Conservation (phyloP, 2,797 vertebrate genomes). For the Gallinago stenura region DNA sequence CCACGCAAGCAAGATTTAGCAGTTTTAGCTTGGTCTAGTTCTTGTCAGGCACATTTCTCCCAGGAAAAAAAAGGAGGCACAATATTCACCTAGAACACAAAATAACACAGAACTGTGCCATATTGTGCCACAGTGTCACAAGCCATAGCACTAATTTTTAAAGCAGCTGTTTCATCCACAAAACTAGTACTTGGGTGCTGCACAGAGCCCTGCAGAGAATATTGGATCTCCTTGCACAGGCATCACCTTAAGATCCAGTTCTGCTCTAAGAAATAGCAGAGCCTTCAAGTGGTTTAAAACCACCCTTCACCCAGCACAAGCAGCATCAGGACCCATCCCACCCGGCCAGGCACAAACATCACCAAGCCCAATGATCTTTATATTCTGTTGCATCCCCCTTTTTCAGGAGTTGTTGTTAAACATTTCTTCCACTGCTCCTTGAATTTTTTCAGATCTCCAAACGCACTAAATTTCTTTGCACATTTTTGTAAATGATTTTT, state of each 20-base stretch:
- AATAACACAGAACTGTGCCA: neutral
- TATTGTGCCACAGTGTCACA: neutral
- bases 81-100: neutral
- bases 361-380: neutral
- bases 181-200: rapidly evolving
- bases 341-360: rapidly evolving
- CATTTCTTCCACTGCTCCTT: neutral
- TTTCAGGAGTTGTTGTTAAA: neutral
- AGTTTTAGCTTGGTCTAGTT: neutral
- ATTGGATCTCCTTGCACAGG: neutral
- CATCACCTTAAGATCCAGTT: neutral
- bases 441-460: neutral
- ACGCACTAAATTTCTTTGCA: neutral
- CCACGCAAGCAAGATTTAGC: neutral
- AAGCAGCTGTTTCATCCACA: neutral
- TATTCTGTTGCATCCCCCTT: neutral
- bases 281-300: neutral
- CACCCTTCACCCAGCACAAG: rapidly evolving
- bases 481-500: neutral
- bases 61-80: neutral
- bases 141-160: neutral
- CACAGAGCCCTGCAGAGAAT: neutral
- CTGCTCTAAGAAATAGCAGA: neutral
- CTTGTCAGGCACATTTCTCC: neutral
- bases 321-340: neutral